Evolutionary conservation across 2,797 vertebrate species (phyloP).

Genomic region (Hippoglossus hippoglossus): DNA sequence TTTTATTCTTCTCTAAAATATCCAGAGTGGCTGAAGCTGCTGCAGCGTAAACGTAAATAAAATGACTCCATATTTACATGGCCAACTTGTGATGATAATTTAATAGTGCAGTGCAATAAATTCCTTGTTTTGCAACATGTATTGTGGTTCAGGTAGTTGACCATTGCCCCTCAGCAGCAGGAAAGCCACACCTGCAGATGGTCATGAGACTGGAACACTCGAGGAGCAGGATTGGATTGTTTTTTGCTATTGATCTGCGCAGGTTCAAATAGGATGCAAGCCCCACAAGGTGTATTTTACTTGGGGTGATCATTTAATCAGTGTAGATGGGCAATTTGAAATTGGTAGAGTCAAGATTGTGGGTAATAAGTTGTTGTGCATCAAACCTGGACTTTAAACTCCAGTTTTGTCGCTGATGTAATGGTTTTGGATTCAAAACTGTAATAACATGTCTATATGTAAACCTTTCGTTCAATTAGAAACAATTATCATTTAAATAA

Average conservation of each 20-base stretch:
- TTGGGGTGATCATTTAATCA: background rate
- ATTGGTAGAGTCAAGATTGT: background rate
- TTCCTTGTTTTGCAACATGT: constrained; percentile 35
- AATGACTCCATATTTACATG: background rate
- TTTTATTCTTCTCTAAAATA: constrained; percentile 21
- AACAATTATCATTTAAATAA: too few species aligned
- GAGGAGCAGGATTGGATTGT: constrained; percentile 6
- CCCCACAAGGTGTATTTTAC: constrained; percentile 7
- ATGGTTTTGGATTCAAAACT: background rate
- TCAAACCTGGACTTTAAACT: background rate
- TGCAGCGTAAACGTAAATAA: background rate
- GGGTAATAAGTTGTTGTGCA: background rate
- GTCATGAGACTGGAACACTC: constrained; percentile 37
- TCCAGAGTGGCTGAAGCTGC: background rate
- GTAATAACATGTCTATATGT: background rate
- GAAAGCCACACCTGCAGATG: constrained; percentile 65
- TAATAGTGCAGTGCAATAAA: constrained; percentile 34
- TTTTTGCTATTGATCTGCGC: constrained; percentile 13
- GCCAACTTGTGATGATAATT: constrained; percentile 28
- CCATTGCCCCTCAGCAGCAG: constrained; percentile 51
- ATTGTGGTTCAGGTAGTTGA: constrained; percentile 46
- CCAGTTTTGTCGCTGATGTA: background rate
- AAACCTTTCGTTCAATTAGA: background rate
- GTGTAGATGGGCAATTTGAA: background rate
- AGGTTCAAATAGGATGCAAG: constrained; percentile 17